These are phyloP conservation scores for Myzus persicae DNA, from an alignment of 1,140 invertebrate species.

Conservation along the genomic window DNA sequence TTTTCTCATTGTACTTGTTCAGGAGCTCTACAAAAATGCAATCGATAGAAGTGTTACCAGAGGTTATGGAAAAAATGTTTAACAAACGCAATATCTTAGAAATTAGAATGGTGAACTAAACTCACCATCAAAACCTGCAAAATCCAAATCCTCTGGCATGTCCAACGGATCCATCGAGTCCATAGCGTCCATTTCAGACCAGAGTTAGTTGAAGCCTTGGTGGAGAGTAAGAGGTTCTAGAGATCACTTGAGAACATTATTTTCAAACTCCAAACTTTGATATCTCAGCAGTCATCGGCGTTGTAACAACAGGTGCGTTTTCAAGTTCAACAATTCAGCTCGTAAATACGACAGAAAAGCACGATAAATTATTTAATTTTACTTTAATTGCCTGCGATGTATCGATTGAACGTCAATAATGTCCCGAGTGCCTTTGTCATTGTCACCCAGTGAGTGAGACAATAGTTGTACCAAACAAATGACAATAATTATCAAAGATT, in stretches of 20 bases:
- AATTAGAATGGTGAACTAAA: not conserved
- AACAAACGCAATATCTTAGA: not conserved
- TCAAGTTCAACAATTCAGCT: not conserved
- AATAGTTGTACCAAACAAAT: no score
- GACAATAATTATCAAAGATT: no score
- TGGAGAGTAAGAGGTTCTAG: not conserved
- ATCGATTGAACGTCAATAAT: not conserved
- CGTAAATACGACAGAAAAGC: not conserved
- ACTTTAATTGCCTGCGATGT: not conserved
- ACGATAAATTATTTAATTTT: not conserved
- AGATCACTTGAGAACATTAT: not conserved
- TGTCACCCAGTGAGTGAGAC: no score
- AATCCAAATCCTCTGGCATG: constrained; percentile 32
- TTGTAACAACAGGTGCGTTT: not conserved
- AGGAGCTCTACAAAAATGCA: constrained; percentile 31
- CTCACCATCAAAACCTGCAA: constrained; percentile 32
- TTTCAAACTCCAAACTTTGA: not conserved
- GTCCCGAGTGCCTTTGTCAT: not conserved
- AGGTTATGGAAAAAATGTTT: not conserved
- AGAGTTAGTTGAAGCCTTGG: not conserved
- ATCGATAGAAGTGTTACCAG: not conserved
- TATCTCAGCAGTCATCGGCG: not conserved
- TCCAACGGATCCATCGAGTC: not conserved
- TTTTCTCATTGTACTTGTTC: constrained; percentile 28
- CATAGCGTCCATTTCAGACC: not conserved